phyloP scores from a whole-genome alignment of 2,888 invertebrate genomes.

The Hedychridium roseum region DNA sequence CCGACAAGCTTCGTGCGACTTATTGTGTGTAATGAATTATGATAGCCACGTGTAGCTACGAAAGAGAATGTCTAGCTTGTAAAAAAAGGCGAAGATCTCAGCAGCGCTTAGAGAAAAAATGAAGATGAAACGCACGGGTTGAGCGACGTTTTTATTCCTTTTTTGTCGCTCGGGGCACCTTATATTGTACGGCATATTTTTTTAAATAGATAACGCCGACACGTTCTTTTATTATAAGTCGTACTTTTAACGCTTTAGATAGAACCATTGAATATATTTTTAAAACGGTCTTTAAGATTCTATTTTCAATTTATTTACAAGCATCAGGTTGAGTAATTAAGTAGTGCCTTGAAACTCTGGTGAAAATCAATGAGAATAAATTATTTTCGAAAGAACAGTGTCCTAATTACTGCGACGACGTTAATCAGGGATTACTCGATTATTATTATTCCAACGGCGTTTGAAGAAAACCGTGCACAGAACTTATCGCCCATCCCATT shows the following conservation, averaged over 20 bases:
- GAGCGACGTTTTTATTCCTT: constrained; percentile 4
- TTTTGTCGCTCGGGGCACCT: constrained; percentile 30
- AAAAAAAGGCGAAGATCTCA: constrained; percentile 26
- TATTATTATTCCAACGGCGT: constrained; percentile 15
- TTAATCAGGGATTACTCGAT: constrained; percentile 13
- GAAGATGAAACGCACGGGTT: too few species aligned
- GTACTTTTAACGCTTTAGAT: constrained; percentile 27
- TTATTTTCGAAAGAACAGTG: constrained; percentile 55
- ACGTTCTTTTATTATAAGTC: constrained; percentile 21
- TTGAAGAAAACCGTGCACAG: not conserved
- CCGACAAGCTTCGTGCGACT: constrained; percentile 23
- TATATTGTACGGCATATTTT: too few species aligned
- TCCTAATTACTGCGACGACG: too few species aligned
- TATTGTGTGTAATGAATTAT: constrained; percentile 13
- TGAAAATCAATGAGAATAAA: constrained; percentile 50
- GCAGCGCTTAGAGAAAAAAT: constrained; percentile 8
- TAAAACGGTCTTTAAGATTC: constrained; percentile 24
- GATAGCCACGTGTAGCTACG: constrained; percentile 13
- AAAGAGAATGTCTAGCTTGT: constrained; percentile 12
- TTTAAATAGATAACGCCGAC: constrained; percentile 19
- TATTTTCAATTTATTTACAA: constrained; percentile 17
- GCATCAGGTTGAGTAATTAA: constrained; percentile 34
- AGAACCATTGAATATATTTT: constrained; percentile 30
- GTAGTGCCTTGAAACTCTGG: constrained; percentile 60
- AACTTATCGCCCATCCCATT: not conserved